Evolutionary conservation across 2,113 vertebrate genomes (phyloP), one percentile per base, ranked within the genome.

Genomic region (Hemichromis elongatus): DNA sequence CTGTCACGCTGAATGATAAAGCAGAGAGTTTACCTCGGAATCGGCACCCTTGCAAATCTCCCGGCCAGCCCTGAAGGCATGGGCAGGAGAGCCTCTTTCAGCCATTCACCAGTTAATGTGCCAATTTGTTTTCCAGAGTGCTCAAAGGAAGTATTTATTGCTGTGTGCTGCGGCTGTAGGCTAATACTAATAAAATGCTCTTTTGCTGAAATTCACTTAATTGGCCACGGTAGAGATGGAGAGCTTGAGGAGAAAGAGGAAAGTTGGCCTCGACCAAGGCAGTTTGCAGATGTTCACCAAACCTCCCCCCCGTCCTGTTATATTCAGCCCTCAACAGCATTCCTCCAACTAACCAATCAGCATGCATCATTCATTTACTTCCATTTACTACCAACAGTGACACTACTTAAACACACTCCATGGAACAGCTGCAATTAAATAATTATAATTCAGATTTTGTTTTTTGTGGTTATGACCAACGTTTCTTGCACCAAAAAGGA

Each of bases 111-210:
- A 82, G 87, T 96, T 96, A 97, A 97, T 97, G 90, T 94, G 97
- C 96, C 96, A 94, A 96, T 96, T 97, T 97, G 95, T 95, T 96
- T 97, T 97, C 92, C 63, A 94, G 94, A 84, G 82, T 80, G 95
- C 96, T 97, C 92, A 73, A 89, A 97, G 97, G 96, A 87, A 97
- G 90, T 97, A 98, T 97, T 97, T 97, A 98, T 97, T 92, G 95
- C 96, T 86, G 93, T 94, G 95, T 86, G 79, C 94, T 83, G 68
- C 90, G 95, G 96, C 96, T 96, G 91, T 95, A 95, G 96, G 97
- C 96, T 97, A 97, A 97, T 96, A 96, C 97, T 97, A 97, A 99
- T 98, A 98, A 98, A 99, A 98, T 96, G 96, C 95, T 97, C 94
- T 97, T 97, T 97, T 97, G 95, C 95, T 96, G 96, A 97, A 97